Base-by-base conservation (phyloP, 1,140 invertebrate species). In the Drosophila biarmipes region DNA sequence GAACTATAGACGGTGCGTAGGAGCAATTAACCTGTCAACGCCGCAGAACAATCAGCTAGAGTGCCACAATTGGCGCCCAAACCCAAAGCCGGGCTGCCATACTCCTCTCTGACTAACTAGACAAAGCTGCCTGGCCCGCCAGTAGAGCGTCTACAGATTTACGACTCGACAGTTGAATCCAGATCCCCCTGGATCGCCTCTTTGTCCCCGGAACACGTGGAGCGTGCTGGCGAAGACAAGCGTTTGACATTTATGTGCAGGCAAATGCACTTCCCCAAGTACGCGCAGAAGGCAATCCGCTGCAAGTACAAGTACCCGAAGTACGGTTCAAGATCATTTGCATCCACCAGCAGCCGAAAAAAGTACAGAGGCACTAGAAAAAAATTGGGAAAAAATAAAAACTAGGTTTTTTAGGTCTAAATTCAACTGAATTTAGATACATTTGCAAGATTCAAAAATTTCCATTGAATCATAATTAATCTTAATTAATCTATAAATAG, bases 211-310 rank as follows among this genome's bases (percentile, higher is more conserved):
- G 42, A 45, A 64, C 72, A 74, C 72, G 72, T 75, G 72, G 54
- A 69, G 82, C 67, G 63, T 76, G 63, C 66, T 79, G 84, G 84
- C 84, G 84, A 77, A 89, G 84, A 87, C 84, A 87, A 89, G 66
- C 67, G 55, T 86, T 89, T 86, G 82, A 86, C 84, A 89, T 86
- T 86, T 79, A 86, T 86, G 82, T 87, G 78, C 74, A 76, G 80
- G 78, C 69, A 68, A 87, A 78, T 72, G 69, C 78, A 82, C 55
- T 81, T 87, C 48, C 66, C 48, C 59, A 66, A 87, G 81, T 81
- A 73, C 71, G 51, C 34, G 29, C 17, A 38, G 57, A 66, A 63
- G 58, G 58, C 62, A 63, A 66, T 69, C 62, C 40, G 24, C 51
- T 43, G 57, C 61, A 63, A 54, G 67, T 73, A 59, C 69, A 59